A percentile compares a stretch with the other conserved stretches of the same genome.
phyloP scores from a whole-genome alignment of 2,888 invertebrate species.

The Electrophaes corylata region DNA sequence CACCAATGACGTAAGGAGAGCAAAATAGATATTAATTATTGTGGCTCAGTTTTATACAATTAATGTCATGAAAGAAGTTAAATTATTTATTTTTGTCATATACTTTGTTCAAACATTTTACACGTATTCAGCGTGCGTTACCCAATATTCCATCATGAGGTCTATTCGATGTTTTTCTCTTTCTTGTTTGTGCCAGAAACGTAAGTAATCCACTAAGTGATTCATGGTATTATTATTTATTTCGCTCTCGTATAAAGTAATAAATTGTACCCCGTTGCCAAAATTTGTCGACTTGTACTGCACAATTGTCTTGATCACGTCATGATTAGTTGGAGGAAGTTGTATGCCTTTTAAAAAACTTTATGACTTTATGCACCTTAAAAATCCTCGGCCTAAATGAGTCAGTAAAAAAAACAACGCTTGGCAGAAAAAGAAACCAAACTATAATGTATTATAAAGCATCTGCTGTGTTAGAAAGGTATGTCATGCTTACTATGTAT shows the following conservation, averaged over 20 bases:
- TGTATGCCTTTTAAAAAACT: too few species aligned
- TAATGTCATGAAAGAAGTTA: too few species aligned
- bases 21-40: too few species aligned
- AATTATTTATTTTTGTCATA: too few species aligned
- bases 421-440: not conserved
- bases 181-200: constrained; percentile 57
- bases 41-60: too few species aligned
- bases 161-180: constrained; percentile 46
- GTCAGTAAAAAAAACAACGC: not conserved
- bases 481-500: constrained; percentile 31
- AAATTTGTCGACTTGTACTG: constrained; percentile 29
- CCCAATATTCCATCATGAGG: constrained; percentile 38
- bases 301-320: not conserved
- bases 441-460: constrained; percentile 1
- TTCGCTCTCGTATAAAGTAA: constrained; percentile 41
- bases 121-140: not conserved
- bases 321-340: too few species aligned
- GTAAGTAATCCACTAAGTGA: constrained; percentile 62
- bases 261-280: constrained; percentile 39
- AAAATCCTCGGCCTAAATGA: too few species aligned
- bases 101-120: not conserved
- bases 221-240: constrained; percentile 57
- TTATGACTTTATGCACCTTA: too few species aligned
- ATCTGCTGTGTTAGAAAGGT: constrained; percentile 25
- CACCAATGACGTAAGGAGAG: too few species aligned